Base-by-base conservation (phyloP, 2,888 invertebrate genomes). In the Caenorhabditis sp. region DNA sequence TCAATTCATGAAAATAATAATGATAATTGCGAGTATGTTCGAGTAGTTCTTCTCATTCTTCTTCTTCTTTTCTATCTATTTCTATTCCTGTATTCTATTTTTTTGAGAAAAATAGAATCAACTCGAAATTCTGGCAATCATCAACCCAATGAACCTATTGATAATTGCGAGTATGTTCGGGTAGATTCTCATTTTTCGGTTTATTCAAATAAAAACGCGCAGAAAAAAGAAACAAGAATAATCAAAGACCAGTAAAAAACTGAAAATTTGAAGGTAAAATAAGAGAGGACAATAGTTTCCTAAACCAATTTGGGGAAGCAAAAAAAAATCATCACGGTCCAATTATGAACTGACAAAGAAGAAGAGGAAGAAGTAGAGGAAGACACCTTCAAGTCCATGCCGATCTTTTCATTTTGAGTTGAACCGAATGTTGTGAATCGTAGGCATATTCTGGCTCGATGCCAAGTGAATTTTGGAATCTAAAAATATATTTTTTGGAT, bases 391-490 rank as follows among this genome's bases (percentile, higher is more conserved):
- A 55, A 1, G 76, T 78, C 81, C 80, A 82, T 6, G 81, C 81
- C 12, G 75, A 77, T 23, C 76, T 57, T 62, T 82, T 82, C 8
- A 81, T 68, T 14, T 72, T 71, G 64, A 80, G 62, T 14, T 73
- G 73, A 19, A 76, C 51, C 12, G 78, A 68, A 43, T 76, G 78
- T 4, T 73, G 27, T 14, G 73, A 58, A 27, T 78, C 73, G 51
- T 73, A 73, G 0, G 69, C 69, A 23, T 62, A 60, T 21, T 77
- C 77, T 3, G 63, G 69, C 14, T 69, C 68, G 36, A 79, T 67
- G 37, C 75, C 72, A 14, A 76, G 60, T n/a, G 63, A 62, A 37
- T 63, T 66, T 63, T 79, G 78, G 43, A 72, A 79, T 57, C 75
- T 75, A 57, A 26, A 69, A 57, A 37, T 23, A 17, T 6, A 19